Conservation (phyloP, 2,888 invertebrate genomes). For the Lasioglossum calceatum region DNA sequence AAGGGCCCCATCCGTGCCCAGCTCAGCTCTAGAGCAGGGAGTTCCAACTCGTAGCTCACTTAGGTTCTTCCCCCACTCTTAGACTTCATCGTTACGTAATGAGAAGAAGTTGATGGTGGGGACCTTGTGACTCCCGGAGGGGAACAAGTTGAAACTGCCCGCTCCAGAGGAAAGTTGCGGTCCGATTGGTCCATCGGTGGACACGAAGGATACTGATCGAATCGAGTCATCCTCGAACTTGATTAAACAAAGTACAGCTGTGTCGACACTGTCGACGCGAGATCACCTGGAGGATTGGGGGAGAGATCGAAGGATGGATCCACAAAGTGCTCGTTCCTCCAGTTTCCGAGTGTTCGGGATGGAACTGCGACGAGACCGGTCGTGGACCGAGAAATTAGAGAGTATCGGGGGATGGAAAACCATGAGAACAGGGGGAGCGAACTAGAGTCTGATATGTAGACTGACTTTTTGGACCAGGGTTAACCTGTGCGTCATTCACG, state of each 20-base stretch:
- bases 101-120: too few relatives aligned
- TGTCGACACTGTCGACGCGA: conserved; percentile 1
- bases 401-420: conserved; percentile 17
- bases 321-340: neutral
- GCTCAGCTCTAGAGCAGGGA: too few relatives aligned
- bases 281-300: conserved; percentile 20
- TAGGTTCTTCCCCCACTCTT: too few relatives aligned
- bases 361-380: neutral
- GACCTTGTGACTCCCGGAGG: too few relatives aligned
- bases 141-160: too few relatives aligned
- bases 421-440: conserved; percentile 39
- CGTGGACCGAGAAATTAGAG: conserved; percentile 27
- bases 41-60: too few relatives aligned
- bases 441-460: conserved; percentile 78
- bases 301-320: conserved; percentile 28
- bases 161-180: neutral
- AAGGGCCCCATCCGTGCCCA: too few relatives aligned
- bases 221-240: neutral
- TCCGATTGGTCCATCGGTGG: neutral
- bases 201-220: neutral
- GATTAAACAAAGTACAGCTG: too few relatives aligned
- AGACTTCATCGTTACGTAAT: too few relatives aligned
- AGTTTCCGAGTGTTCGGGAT: neutral
- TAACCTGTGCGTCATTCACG: conserved; percentile 63
- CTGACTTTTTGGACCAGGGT: conserved; percentile 73